Evolutionary conservation across 2,797 vertebrate genomes (phyloP).

Genomic region (Helostoma temminkii): DNA sequence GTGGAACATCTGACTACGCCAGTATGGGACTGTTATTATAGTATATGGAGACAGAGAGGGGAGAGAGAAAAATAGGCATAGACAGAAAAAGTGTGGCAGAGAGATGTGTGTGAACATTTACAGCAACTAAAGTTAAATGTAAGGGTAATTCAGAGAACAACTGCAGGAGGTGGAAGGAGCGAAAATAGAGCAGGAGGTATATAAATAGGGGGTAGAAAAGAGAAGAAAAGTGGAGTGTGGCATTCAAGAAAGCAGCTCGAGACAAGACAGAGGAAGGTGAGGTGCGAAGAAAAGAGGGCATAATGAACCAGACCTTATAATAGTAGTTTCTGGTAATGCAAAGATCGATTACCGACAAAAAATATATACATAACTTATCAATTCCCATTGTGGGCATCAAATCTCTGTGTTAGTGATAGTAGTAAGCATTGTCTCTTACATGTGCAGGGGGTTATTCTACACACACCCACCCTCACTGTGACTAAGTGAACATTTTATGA

Average conservation of each 20-base stretch:
- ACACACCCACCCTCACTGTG: too few species aligned
- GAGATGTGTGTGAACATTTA: neutral
- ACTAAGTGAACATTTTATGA: too few species aligned
- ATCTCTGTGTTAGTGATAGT: too few species aligned
- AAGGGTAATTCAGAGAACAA: neutral
- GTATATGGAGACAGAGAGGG: conserved; percentile 12
- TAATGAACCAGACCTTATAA: neutral
- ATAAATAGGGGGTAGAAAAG: neutral
- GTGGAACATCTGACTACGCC: conserved; percentile 62
- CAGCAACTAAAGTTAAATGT: neutral
- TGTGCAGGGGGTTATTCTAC: too few species aligned
- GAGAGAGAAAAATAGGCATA: neutral
- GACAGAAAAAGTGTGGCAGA: neutral
- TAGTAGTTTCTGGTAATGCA: too few species aligned
- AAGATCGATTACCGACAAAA: too few species aligned
- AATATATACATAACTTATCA: too few species aligned
- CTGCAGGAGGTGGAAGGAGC: neutral
- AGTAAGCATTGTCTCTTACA: too few species aligned
- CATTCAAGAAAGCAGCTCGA: neutral
- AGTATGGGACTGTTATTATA: conserved; percentile 42
- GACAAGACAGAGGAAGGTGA: neutral
- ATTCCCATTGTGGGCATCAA: too few species aligned
- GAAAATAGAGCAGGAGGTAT: neutral
- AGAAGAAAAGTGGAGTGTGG: neutral
- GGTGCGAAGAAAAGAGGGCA: neutral